Percentiles rank a stretch among this genome's conserved stretches.
Evolutionary conservation across 2,113 vertebrate species (phyloP).

Genomic region (Craseonycteris thonglongyai): DNA sequence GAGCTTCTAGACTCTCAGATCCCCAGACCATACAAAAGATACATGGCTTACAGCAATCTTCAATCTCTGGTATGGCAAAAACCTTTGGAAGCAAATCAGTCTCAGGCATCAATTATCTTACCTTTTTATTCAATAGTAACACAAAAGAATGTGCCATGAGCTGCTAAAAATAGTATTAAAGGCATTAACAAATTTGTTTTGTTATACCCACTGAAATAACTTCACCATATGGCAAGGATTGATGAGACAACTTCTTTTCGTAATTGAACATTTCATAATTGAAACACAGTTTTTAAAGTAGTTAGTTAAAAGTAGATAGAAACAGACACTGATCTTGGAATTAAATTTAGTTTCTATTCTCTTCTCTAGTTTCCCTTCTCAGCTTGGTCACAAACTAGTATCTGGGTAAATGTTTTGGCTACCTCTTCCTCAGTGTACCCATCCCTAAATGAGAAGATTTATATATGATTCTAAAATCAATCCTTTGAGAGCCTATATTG

Average conservation of each 20-base stretch:
- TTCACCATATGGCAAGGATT: background rate
- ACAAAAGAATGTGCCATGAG: background rate
- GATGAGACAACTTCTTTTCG: slow-evolving; percentile 29
- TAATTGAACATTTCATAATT: slow-evolving; percentile 21
- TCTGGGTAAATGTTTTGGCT: background rate
- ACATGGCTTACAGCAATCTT: background rate
- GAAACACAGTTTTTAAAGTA: background rate
- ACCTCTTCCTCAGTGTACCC: background rate
- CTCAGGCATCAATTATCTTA: background rate
- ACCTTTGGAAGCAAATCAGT: background rate
- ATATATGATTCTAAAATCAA: background rate
- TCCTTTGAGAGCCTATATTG: background rate
- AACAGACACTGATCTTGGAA: background rate
- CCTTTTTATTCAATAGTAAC: background rate
- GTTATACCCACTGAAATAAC: background rate
- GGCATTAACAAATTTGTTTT: background rate
- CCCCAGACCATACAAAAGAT: background rate
- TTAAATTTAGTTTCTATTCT: background rate
- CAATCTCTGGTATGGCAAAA: background rate
- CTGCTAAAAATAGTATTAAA: background rate
- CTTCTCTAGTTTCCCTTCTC: background rate
- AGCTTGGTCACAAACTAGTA: background rate
- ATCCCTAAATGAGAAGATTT: background rate
- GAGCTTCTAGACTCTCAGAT: slow-evolving; percentile 4
- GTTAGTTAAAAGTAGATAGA: background rate